A percentile compares a stretch with the other conserved stretches of the same genome.
Conservation (phyloP, 2,888 invertebrate genomes). For the Cryptocheilus praepositus region DNA sequence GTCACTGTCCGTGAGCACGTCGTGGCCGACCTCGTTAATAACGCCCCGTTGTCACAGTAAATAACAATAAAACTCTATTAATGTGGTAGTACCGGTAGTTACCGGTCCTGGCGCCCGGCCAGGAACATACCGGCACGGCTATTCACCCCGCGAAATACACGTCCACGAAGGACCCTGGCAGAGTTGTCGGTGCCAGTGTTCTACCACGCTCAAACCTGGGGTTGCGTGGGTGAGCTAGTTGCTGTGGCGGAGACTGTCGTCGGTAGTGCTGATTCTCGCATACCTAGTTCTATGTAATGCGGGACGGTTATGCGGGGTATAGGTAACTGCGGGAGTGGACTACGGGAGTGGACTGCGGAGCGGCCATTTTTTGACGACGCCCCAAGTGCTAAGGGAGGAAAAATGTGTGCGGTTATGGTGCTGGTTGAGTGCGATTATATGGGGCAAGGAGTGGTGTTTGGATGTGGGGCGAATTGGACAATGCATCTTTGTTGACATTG, state of each 20-base stretch:
- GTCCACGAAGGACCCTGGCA: constrained; percentile 19
- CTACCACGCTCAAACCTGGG: no score
- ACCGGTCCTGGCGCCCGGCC: constrained; percentile 63
- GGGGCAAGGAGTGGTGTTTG: no score
- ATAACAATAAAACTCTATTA: constrained; percentile 75
- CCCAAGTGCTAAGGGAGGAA: no score
- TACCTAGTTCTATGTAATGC: constrained; percentile 57
- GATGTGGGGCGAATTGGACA: no score
- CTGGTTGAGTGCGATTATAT: no score
- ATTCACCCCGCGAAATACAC: constrained; percentile 65
- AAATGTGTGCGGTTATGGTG: no score
- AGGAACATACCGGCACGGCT: constrained; percentile 63
- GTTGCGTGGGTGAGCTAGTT: not conserved
- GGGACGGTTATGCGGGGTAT: constrained; percentile 61
- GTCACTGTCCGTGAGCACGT: constrained; percentile 26
- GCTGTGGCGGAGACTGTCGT: not conserved
- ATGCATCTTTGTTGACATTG: no score
- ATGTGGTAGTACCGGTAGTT: constrained; percentile 69
- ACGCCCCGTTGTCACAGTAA: constrained; percentile 64
- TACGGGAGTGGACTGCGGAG: no score
- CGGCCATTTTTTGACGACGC: no score
- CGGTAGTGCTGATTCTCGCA: constrained; percentile 36
- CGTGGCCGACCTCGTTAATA: constrained; percentile 45
- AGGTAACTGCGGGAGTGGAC: no score
- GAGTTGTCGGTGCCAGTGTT: not conserved